Evolutionary conservation across 2,888 invertebrate genomes (phyloP).

Genomic region (Ormyrus nitidulus): DNA sequence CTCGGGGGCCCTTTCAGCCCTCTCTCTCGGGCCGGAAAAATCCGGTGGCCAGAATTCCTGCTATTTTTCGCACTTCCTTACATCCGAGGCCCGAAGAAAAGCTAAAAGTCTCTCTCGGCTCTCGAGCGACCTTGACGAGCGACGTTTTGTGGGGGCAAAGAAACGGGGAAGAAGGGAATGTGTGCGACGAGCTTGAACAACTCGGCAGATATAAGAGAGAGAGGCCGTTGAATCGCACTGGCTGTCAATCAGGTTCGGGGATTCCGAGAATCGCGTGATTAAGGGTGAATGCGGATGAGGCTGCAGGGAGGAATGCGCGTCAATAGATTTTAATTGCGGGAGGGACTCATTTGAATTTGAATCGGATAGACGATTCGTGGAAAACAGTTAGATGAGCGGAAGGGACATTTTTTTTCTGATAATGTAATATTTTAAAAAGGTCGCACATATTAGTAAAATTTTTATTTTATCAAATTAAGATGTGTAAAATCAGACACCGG

Average conservation of each 20-base stretch:
- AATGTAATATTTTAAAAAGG: too few relatives aligned
- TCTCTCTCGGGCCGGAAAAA: slow-evolving; percentile 33
- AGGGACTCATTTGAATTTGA: too few relatives aligned
- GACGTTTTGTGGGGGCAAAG: slow-evolving; percentile 9
- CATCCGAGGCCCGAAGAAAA: not conserved
- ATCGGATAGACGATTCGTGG: too few relatives aligned
- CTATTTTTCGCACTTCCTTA: slow-evolving; percentile 50
- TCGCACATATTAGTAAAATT: too few relatives aligned
- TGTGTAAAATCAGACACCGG: too few relatives aligned
- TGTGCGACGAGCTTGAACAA: not conserved
- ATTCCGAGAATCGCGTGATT: not conserved
- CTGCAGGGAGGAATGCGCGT: too few relatives aligned
- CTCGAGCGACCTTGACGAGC: slow-evolving; percentile 1
- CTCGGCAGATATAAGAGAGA: not conserved
- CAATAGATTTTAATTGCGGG: too few relatives aligned
- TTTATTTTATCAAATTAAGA: too few relatives aligned
- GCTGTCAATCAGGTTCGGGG: slow-evolving; percentile 21
- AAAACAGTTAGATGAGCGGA: too few relatives aligned
- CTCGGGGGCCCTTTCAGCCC: too few relatives aligned
- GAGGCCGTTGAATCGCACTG: slow-evolving; percentile 16
- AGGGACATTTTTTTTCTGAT: too few relatives aligned
- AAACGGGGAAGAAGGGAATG: slow-evolving; percentile 3
- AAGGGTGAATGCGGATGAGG: not conserved
- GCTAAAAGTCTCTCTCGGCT: slow-evolving; percentile 2
- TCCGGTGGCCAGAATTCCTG: slow-evolving; percentile 26